These are phyloP conservation scores for Notothenia coriiceps DNA, from an alignment of 2,113 vertebrate species.

Conservation along the genomic window DNA sequence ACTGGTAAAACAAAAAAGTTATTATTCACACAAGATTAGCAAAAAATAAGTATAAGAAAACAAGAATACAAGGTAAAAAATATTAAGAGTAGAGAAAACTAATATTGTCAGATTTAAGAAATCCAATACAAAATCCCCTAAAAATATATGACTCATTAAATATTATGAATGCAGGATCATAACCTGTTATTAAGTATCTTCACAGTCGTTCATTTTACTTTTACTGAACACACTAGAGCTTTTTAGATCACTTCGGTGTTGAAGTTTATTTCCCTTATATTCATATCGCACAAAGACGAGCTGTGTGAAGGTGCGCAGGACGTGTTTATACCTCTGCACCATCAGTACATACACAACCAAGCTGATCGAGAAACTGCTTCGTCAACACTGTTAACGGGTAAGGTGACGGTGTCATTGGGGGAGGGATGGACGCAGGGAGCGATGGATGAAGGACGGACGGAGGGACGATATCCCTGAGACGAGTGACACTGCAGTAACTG, in stretches of 20 bases:
- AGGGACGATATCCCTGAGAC: conserved; percentile 45
- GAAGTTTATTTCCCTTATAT: background rate
- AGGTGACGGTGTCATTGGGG: conserved; percentile 67
- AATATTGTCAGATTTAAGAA: background rate
- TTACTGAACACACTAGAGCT: background rate
- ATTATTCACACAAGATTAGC: background rate
- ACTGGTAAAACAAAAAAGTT: background rate
- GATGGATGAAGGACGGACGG: conserved; percentile 51
- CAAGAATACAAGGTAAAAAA: too few relatives aligned
- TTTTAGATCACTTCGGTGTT: background rate
- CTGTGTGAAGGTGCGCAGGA: conserved; percentile 19
- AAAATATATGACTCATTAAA: too few relatives aligned
- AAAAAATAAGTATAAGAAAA: too few relatives aligned
- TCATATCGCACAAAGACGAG: conserved; percentile 38
- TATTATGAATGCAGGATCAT: background rate
- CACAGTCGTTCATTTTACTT: background rate
- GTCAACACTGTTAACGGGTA: conserved; percentile 68
- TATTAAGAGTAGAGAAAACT: background rate
- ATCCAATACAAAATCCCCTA: background rate
- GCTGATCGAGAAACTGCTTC: conserved; percentile 67
- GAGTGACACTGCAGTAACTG: conserved; percentile 64
- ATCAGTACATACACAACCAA: conserved; percentile 50
- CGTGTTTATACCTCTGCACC: conserved; percentile 44
- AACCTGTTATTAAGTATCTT: background rate
- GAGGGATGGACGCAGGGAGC: conserved; percentile 1